Percentiles rank a stretch among this genome's conserved stretches.
Evolutionary conservation across 92 coral and sea anemone genomes (phyloP).

Genomic region (Diadumene lineata): DNA sequence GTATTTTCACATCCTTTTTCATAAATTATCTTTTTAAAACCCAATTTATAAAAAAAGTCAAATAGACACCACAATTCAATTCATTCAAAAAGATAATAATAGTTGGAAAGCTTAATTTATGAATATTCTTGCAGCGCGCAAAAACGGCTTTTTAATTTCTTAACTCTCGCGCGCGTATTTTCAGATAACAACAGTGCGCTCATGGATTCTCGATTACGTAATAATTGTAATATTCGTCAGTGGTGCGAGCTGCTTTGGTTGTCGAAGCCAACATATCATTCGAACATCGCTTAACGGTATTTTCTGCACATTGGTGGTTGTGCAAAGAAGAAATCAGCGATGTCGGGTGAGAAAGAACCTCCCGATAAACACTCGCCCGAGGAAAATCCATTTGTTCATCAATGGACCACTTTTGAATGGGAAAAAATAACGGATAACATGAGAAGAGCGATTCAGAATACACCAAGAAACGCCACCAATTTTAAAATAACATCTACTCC

Average conservation of each 20-base stretch:
- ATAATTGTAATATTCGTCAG: constrained; percentile 24
- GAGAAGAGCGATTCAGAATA: constrained; percentile 13
- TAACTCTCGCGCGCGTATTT: background rate
- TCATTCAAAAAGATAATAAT: no score
- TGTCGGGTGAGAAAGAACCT: constrained; percentile 11
- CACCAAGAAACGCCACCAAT: constrained; percentile 2
- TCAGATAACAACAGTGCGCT: constrained; percentile 19
- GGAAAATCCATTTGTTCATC: constrained; percentile 28
- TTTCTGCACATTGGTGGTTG: background rate
- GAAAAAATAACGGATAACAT: constrained; percentile 33
- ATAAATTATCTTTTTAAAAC: no score
- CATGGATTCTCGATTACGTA: constrained; percentile 16
- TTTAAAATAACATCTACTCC: background rate
- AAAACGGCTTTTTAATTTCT: background rate
- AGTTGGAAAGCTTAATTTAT: no score
- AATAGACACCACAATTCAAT: no score
- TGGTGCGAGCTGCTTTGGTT: constrained; percentile 11
- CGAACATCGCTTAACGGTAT: constrained; percentile 27
- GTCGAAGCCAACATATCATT: constrained; percentile 23
- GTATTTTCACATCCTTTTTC: no score
- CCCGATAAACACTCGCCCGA: constrained; percentile 11
- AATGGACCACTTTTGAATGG: constrained; percentile 39
- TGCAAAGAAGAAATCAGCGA: no score
- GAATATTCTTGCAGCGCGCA: constrained; percentile 1
- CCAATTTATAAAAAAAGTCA: no score